Evolutionary conservation across 2,888 invertebrate species (phyloP).

Genomic region (Drosophila yooni): DNA sequence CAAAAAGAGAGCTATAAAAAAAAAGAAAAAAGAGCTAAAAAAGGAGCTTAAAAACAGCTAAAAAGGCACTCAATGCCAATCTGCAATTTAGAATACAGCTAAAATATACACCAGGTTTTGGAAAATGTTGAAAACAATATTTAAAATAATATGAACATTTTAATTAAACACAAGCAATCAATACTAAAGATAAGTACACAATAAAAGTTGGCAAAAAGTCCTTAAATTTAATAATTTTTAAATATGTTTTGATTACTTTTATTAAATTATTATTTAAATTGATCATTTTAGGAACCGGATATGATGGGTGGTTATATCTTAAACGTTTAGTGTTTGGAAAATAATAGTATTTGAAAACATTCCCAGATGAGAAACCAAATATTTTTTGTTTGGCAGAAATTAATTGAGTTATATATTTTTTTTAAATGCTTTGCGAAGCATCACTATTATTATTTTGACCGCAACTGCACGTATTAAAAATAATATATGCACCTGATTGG

Average conservation of each 20-base stretch:
- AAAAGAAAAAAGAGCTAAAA: slow-evolving; percentile 28
- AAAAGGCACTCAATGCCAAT: slow-evolving; percentile 29
- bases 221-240: not conserved
- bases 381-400: not conserved
- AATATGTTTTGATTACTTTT: not conserved
- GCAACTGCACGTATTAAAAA: not conserved
- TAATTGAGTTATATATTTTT: not conserved
- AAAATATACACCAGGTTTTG: not conserved
- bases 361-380: too few relatives aligned
- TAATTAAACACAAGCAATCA: not conserved
- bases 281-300: too few relatives aligned
- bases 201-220: not conserved
- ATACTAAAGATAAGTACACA: not conserved
- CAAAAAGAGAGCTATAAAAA: not conserved
- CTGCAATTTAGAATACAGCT: slow-evolving; percentile 43
- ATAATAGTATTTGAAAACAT: too few relatives aligned
- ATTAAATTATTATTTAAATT: not conserved
- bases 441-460: not conserved
- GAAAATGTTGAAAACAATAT: not conserved
- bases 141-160: not conserved
- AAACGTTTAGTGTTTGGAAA: too few relatives aligned
- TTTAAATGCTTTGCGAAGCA: not conserved
- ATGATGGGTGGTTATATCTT: too few relatives aligned
- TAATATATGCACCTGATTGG: not conserved
- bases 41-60: slow-evolving; percentile 34